Conservation (phyloP, 2,113 vertebrate genomes). For the Nematolebias whitei region DNA sequence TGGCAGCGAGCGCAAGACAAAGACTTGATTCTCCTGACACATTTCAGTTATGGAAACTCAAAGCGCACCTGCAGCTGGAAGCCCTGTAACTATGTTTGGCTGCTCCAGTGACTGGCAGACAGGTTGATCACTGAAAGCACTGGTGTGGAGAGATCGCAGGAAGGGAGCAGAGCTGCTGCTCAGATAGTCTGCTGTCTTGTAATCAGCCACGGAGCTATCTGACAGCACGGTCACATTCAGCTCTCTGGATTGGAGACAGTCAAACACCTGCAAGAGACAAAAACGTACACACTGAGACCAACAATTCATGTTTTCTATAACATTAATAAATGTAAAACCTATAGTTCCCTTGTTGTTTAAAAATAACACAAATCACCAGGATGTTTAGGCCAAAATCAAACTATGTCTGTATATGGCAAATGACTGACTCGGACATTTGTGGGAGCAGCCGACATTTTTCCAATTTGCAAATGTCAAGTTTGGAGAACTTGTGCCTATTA, state of each 20-base stretch:
- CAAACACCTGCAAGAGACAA: constrained; percentile 83
- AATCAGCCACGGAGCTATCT: constrained; percentile 86
- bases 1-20: no score
- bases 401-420: background rate
- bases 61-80: constrained; percentile 88
- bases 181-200: constrained; percentile 86
- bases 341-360: no score
- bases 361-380: no score
- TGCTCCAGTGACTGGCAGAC: constrained; percentile 87
- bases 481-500: background rate
- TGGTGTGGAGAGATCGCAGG: constrained; percentile 87
- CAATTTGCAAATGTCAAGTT: constrained; percentile 18
- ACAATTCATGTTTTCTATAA: background rate
- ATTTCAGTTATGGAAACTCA: background rate
- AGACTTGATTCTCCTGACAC: background rate
- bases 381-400: constrained; percentile 9
- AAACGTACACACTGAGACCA: background rate
- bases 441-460: constrained; percentile 5
- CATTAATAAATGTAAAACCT: background rate
- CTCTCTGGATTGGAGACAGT: constrained; percentile 77
- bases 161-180: constrained; percentile 83
- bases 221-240: constrained; percentile 88
- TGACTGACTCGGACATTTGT: constrained; percentile 1
- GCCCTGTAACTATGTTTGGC: constrained; percentile 89
- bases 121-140: constrained; percentile 64